Base-by-base conservation (phyloP, 2,888 invertebrate species). In the Drosophila rubida region DNA sequence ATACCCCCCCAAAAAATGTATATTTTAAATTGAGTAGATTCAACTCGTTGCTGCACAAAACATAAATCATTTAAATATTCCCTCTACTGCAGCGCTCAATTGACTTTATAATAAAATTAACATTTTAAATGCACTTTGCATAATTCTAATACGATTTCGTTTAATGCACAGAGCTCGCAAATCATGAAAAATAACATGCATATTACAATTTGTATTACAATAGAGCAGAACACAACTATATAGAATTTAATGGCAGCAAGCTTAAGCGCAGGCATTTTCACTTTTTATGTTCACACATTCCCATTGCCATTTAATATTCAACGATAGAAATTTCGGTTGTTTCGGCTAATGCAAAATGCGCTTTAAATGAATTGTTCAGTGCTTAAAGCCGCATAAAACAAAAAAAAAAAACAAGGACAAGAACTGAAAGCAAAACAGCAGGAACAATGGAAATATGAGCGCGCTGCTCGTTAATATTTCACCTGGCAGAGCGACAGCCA, bases 381-480 rank as follows among this genome's bases (percentile, higher is more conserved):
- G 27, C 42, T 76, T 76, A 50, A 58, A 54, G 53, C 57, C 27
- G 13, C 54, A 54, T 8, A 49, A 39, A 57, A 68, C 13, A 35
- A 50, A 6, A 35, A 44, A 39, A n/a, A 25, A 49, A 32, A 57
- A 68, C 11, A 30, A 50, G 4, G 13, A 41, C 50, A 35, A 44
- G 35, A n/a, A 25, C 19, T 25, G 39, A 39, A 35, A 27, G 35
- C 35, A 19, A 42, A 22, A 32, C 67, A 61, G 41, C 55, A 62
- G 48, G 32, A 51, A 14, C 77, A 76, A 76, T 71, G 71, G 35
- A 55, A 59, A 55, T 75, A 55, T 45, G 39, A 35, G 65, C 53
- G 48, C 13, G 11, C 30, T 53, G 45, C 45, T 78, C 60, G 68
- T 84, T 68, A 78, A 87, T 81, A 78, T 80, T 80, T 87, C 41